Percentiles rank a stretch among this genome's conserved stretches.
phyloP scores from a whole-genome alignment of 2,888 invertebrate species.

The Mythimna albipuncta region DNA sequence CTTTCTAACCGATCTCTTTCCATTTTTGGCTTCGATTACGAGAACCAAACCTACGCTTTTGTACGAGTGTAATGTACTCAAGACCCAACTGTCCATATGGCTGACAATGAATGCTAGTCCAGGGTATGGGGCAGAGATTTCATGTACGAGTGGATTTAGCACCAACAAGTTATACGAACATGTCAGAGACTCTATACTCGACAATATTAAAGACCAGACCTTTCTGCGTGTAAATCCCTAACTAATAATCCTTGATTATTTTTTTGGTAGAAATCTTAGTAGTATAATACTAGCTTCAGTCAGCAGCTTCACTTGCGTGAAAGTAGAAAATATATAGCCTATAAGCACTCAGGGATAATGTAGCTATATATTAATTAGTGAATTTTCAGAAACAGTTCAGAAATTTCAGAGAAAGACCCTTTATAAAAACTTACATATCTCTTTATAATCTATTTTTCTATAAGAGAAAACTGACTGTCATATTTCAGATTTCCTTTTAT shows the following conservation, averaged over 20 bases:
- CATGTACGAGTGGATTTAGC: conserved; percentile 88
- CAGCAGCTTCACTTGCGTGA: too few relatives aligned
- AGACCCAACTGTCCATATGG: conserved; percentile 83
- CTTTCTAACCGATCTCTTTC: background rate
- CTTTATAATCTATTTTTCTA: too few relatives aligned
- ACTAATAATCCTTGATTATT: background rate
- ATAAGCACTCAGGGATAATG: too few relatives aligned
- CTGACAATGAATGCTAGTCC: conserved; percentile 76
- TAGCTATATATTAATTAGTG: too few relatives aligned
- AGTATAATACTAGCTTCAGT: too few relatives aligned
- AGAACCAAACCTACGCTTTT: background rate
- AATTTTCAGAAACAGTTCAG: too few relatives aligned
- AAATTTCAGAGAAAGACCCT: too few relatives aligned
- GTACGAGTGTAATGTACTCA: conserved; percentile 74
- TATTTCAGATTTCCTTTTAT: too few relatives aligned
- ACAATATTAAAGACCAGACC: conserved; percentile 16
- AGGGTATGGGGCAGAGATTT: conserved; percentile 81
- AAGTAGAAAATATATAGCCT: too few relatives aligned
- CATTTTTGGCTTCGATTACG: background rate
- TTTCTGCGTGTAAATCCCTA: rapidly evolving
- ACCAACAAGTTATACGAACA: conserved; percentile 81
- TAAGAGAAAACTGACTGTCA: too few relatives aligned
- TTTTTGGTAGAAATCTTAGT: background rate
- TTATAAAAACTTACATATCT: too few relatives aligned
- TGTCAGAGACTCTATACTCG: conserved; percentile 89